Base-by-base conservation (phyloP, 2,113 vertebrate genomes). In the Heloderma charlesbogerti region DNA sequence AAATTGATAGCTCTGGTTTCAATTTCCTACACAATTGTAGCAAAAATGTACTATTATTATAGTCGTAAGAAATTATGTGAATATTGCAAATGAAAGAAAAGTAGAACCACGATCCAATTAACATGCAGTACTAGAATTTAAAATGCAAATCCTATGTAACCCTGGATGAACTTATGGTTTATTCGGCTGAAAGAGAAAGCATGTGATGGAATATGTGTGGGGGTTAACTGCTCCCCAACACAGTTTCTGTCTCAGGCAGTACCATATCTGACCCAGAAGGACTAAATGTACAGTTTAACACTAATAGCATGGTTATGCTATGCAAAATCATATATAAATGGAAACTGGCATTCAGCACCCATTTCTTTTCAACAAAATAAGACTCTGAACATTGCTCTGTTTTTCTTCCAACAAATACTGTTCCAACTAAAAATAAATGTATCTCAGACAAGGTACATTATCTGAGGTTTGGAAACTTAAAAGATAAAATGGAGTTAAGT, bases 11-110 rank as follows among this genome's bases (percentile, higher is more conserved):
- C 3, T 22, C 79, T 75, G 9, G 8, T n/a, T 71, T 80, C 29
- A n/a, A 72, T 6, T 2, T 77, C 63, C 9, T 43, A 0, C 1
- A 2, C 22, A 37, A 91, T 12, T 51, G 18, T 15, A 80, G 20
- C 31, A 77, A 77, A 75, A 25, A 75, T 20, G 1, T 63, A 75
- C 51, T 60, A 60, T 10, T 74, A 57, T 74, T 63, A 20, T 18
- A 83, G 60, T 25, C 5, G 34, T 18, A 60, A 7, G 34, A 27
- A 67, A 84, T 43, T 67, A 45, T 16, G 48, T 40, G 43, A 66
- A 18, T 29, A 67, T 45, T 69, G 13, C 1, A 48, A 67, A 69
- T 69, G 43, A 79, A 31, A 88, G 29, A 31, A 80, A 88, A 88
- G 66, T 31, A 45, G 27, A 71, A 4, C 25, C 29, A n/a, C 7